Conservation (phyloP, 2,113 vertebrate species). For the Mesoclemmys tuberculata region DNA sequence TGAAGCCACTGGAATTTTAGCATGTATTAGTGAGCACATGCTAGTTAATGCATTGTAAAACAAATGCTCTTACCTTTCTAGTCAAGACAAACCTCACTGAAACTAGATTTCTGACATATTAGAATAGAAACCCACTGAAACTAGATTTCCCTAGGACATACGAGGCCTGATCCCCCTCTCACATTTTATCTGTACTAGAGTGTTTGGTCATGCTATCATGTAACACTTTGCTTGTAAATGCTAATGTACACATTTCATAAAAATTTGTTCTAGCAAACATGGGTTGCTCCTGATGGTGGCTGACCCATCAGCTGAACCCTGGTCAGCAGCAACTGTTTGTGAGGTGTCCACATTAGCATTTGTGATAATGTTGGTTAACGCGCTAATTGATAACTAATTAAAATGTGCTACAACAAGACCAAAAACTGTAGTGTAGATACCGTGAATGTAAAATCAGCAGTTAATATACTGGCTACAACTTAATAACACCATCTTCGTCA, state of each 20-base stretch:
- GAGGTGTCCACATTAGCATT: background rate
- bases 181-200: background rate
- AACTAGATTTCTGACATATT: background rate
- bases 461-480: no score
- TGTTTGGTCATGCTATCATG: background rate
- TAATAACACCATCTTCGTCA: no score
- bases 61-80: background rate
- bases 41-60: background rate
- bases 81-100: background rate
- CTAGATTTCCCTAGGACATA: background rate
- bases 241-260: background rate
- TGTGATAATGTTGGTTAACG: background rate
- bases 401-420: background rate
- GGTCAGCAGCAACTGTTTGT: background rate
- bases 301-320: background rate
- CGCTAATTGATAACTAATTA: background rate
- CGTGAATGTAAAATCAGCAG: background rate
- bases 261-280: background rate
- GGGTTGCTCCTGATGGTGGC: background rate
- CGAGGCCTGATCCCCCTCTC: background rate
- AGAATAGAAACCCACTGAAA: no score
- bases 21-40: background rate
- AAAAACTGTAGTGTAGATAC: background rate
- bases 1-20: background rate
- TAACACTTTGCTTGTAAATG: background rate